Evolutionary conservation across 2,113 vertebrate species (phyloP).

Genomic region (Colossoma macropomum): DNA sequence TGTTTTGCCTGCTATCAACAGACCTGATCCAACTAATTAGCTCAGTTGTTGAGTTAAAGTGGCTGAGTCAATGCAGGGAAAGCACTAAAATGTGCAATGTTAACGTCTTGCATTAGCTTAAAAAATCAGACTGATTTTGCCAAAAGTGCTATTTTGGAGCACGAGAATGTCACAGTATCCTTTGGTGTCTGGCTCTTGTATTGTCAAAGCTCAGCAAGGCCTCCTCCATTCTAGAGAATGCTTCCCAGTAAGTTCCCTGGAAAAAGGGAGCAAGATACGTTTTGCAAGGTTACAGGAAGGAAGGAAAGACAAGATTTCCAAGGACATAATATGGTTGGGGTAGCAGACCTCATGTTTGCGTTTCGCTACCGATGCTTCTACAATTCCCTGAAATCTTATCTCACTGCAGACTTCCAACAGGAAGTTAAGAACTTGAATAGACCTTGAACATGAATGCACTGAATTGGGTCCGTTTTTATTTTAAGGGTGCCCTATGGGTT

Average conservation of each 20-base stretch:
- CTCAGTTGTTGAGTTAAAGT: too few relatives aligned
- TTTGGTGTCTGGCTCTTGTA: neutral
- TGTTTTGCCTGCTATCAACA: too few relatives aligned
- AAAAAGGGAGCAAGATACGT: neutral
- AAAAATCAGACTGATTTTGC: neutral
- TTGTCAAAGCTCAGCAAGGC: neutral
- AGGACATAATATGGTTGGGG: too few relatives aligned
- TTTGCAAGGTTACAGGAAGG: neutral
- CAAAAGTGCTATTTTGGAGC: accelerated
- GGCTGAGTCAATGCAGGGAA: too few relatives aligned
- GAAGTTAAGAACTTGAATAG: neutral
- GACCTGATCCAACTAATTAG: too few relatives aligned
- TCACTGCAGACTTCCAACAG: neutral
- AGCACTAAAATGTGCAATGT: too few relatives aligned
- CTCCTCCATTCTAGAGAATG: neutral
- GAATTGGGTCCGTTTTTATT: too few relatives aligned
- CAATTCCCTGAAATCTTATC: neutral
- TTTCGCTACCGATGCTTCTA: neutral
- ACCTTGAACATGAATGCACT: neutral
- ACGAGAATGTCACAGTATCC: neutral
- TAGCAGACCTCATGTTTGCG: neutral
- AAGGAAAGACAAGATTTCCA: neutral
- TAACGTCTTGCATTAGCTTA: neutral
- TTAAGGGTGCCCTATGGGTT: too few relatives aligned
- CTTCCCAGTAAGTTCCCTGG: neutral